phyloP scores from a whole-genome alignment of 2,113 vertebrate species.

The Dermatemys mawii region DNA sequence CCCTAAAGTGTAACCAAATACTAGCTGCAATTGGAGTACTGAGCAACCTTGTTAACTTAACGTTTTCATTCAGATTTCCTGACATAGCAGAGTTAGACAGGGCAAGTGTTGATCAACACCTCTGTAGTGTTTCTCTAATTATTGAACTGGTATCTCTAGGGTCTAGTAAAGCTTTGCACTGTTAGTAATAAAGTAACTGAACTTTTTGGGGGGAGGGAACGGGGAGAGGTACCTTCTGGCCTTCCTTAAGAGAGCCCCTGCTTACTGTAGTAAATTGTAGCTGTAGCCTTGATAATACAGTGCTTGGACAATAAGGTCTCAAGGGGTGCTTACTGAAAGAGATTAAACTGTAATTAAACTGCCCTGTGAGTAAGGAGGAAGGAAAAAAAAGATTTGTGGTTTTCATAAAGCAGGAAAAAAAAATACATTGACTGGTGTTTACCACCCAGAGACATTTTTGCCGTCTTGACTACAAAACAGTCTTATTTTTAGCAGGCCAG shows the following conservation, averaged over 20 bases:
- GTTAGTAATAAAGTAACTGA: constrained; percentile 74
- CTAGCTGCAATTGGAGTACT: constrained; percentile 57
- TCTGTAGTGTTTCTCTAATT: constrained; percentile 79
- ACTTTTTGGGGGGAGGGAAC: constrained; percentile 53
- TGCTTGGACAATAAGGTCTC: constrained; percentile 76
- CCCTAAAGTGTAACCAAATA: constrained; percentile 24
- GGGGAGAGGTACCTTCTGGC: constrained; percentile 39
- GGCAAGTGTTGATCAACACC: constrained; percentile 65
- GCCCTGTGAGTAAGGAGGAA: constrained; percentile 71
- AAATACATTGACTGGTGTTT: constrained; percentile 80
- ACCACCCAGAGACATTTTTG: constrained; percentile 62
- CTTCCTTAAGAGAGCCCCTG: constrained; percentile 70
- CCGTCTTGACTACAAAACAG: constrained; percentile 74
- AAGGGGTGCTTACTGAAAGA: constrained; percentile 76
- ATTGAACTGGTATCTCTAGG: constrained; percentile 70
- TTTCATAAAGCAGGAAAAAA: constrained; percentile 81
- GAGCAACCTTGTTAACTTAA: constrained; percentile 61
- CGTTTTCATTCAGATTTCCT: constrained; percentile 72
- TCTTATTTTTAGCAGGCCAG: constrained; percentile 79
- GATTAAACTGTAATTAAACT: constrained; percentile 85
- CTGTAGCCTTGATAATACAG: constrained; percentile 72
- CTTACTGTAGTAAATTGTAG: constrained; percentile 77
- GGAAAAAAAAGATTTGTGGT: constrained; percentile 72
- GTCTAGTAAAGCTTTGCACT: constrained; percentile 74
- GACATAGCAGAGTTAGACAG: constrained; percentile 46